A percentile compares a stretch with the other conserved stretches of the same genome.
These are phyloP conservation scores for Sitta europaea DNA, from an alignment of 2,113 vertebrate genomes.

Conservation along the genomic window DNA sequence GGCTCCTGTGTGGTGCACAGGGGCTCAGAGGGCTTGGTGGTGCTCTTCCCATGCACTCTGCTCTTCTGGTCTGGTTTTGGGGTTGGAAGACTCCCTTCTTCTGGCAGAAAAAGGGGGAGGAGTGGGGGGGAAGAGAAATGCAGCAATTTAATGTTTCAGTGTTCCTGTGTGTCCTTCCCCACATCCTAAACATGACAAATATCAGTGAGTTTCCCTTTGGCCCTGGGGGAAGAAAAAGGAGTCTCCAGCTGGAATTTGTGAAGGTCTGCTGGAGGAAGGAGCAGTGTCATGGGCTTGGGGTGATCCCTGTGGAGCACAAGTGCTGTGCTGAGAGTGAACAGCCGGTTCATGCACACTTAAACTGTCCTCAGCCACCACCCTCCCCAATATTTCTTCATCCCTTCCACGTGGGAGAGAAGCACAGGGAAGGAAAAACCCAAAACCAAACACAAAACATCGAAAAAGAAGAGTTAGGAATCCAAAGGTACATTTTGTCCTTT, in stretches of 20 bases:
- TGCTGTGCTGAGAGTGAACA: slow-evolving; percentile 14
- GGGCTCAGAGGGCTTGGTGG: not conserved
- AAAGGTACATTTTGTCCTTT: not conserved
- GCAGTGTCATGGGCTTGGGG: not conserved
- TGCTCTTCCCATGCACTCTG: not conserved
- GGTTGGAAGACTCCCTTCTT: not conserved
- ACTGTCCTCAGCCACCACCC: slow-evolving; percentile 23
- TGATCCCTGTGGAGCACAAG: not conserved
- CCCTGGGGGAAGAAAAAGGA: not conserved
- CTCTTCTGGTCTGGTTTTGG: not conserved
- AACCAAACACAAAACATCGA: not conserved
- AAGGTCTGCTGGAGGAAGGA: not conserved
- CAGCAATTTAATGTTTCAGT: not conserved
- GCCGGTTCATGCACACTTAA: slow-evolving; percentile 54
- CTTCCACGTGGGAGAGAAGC: slow-evolving; percentile 28
- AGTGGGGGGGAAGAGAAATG: not conserved
- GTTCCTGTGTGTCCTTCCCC: not conserved
- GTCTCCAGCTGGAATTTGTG: slow-evolving; percentile 47
- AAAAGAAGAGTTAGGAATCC: not conserved
- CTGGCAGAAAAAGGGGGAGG: not conserved
- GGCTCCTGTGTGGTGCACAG: accelerated
- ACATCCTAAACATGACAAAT: slow-evolving; percentile 44
- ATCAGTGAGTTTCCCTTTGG: not conserved
- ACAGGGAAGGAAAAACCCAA: not conserved
- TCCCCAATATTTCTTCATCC: slow-evolving; percentile 26